phyloP scores from a whole-genome alignment of 2,113 vertebrate genomes.

The Pungitius pungitius region DNA sequence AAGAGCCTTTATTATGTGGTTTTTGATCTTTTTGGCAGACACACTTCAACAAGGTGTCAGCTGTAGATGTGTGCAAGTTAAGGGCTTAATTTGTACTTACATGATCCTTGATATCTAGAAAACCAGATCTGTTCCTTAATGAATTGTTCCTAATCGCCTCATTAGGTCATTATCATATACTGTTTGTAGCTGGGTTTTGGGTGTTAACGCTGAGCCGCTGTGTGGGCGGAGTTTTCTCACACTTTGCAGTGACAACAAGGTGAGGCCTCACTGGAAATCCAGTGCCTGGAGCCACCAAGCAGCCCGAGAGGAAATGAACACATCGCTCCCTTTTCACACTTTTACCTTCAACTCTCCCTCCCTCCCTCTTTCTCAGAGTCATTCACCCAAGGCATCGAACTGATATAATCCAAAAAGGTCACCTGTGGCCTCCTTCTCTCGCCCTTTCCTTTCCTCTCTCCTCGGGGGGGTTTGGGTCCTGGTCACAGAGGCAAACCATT shows the following conservation, averaged over 20 bases:
- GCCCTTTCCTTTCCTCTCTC: constrained; percentile 59
- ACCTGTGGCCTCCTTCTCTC: constrained; percentile 58
- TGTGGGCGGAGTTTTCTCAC: constrained; percentile 83
- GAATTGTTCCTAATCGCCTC: background rate
- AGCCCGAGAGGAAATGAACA: constrained; percentile 78
- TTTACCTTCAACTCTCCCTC: constrained; percentile 50
- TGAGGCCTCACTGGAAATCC: constrained; percentile 72
- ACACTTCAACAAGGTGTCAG: background rate
- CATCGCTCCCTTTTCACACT: constrained; percentile 62
- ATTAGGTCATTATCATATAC: background rate
- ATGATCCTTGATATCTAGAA: background rate
- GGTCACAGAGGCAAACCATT: constrained; percentile 43
- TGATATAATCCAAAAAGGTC: constrained; percentile 77
- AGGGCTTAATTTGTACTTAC: background rate
- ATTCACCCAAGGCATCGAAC: constrained; percentile 67
- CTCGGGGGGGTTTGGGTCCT: constrained; percentile 60
- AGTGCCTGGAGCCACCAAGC: constrained; percentile 75
- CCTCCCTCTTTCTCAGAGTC: constrained; percentile 39
- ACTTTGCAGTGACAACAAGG: constrained; percentile 73
- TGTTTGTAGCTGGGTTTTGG: no score
- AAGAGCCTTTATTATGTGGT: no score
- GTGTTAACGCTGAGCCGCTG: constrained; percentile 23
- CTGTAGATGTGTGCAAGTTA: background rate
- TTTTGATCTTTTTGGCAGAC: no score
- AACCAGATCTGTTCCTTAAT: background rate